Base-by-base conservation (phyloP, 2,888 invertebrate species). In the Aromia moschata region DNA sequence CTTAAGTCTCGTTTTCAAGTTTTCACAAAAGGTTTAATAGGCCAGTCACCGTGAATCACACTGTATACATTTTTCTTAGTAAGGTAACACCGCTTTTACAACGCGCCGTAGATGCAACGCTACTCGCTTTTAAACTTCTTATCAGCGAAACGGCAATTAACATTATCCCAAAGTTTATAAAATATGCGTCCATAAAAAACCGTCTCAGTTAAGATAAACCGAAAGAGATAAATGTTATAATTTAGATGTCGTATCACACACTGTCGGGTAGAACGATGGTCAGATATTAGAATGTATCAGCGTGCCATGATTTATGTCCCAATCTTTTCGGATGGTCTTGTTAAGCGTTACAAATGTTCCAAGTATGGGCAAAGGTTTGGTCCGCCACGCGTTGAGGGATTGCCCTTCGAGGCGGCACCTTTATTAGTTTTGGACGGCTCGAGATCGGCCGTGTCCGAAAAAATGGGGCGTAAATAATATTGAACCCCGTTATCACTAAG, bases 251-350 rank as follows among this genome's bases (percentile, higher is more conserved):
- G 56, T 62, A 62, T 62, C 62, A 54, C n/a, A n/a, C 33, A 38
- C 54, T 51, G 62, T 62, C 62, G 56, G 54, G 49, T 53, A 44
- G 52, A 62, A 45, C 62, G 62, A 62, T 62, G 63, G 59, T 62
- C 73, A 71, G 70, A 73, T 69, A 70, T 67, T 60, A 68, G 69
- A 72, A 73, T 71, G 71, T 74, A 75, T 74, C 75, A 73, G 71
- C 62, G 59, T 64, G 25, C 47, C 58, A 61, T 66, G 70, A 71
- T 71, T 69, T 66, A 70, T 70, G 62, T 66, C 62, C 68, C 67
- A 69, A 70, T 72, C 70, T 71, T 62, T 68, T 64, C 64, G 62
- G 69, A 66, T 70, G 62, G 67, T 66, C 63, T 68, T 64, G 66
- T 63, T 70, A 70, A 71, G 69, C 68, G 68, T 69, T 69, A 69